Evolutionary conservation across 2,888 invertebrate genomes (phyloP), one percentile per base, ranked within the genome.

Genomic region (Cephus runcator): DNA sequence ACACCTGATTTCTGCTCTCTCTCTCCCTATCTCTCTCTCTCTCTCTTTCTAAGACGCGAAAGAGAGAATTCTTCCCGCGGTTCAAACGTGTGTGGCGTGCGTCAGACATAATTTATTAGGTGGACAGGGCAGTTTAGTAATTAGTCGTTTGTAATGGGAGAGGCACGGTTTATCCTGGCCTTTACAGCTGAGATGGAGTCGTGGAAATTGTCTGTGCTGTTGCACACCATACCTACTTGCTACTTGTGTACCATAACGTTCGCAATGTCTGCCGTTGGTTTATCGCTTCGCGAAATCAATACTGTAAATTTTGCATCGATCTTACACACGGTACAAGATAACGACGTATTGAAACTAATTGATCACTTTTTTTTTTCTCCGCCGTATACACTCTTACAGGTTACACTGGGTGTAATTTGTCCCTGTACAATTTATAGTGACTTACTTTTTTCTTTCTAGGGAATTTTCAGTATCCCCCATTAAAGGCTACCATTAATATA

Each of bases 61-160:
- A 74, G 74, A n/a, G 73, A 31, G 31, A 71, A 33, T 34, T 71
- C 71, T 71, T 71, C 31, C 15, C 31, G 71, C 33, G 34, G 33
- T 34, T 73, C 73, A 82, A 80, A 78, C 78, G 79, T 83, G 81
- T 75, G 81, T 76, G 78, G 76, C 76, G 79, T 79, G 82, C 81
- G 82, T 83, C 82, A 81, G 79, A 78, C 75, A 80, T 86, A 84
- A 85, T 85, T 87, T 85, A 85, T 86, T 84, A 81, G 82, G 80
- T 83, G 81, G 85, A 85, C 83, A 84, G 82, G 82, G 82, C 83
- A 85, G 84, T 85, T 86, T 83, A 85, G 86, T 86, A 86, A 86
- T 86, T 86, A 86, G 86, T 84, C 85, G 84, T 81, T 83, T 80
- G 81, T 85, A 85, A 86, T 84, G 83, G 74, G 35, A 74, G 74